Evolutionary conservation across 2,888 invertebrate species (phyloP).

Genomic region (Coleophora flavipennella): DNA sequence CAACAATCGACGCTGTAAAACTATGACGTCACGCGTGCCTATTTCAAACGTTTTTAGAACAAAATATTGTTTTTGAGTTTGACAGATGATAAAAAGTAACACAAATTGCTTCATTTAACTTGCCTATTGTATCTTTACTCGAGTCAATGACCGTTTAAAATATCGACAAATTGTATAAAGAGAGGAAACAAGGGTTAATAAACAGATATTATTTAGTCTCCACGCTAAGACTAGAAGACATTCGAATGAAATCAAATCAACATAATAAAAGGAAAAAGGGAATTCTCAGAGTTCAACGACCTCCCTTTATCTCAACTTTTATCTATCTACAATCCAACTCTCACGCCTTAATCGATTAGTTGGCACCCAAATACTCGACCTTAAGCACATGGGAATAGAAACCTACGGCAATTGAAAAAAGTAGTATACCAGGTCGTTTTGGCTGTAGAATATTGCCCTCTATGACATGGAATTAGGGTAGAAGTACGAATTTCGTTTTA

Average conservation of each 20-base stretch:
- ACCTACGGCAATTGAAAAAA: slow-evolving; percentile 13
- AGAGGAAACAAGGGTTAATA: too few relatives aligned
- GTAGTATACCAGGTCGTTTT: slow-evolving; percentile 17
- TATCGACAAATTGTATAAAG: too few relatives aligned
- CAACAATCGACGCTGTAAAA: too few relatives aligned
- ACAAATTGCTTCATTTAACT: too few relatives aligned
- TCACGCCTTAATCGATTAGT: slow-evolving; percentile 40
- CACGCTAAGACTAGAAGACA: slow-evolving; percentile 6
- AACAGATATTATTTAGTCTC: too few relatives aligned
- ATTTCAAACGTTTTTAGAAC: too few relatives aligned
- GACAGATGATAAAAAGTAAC: too few relatives aligned
- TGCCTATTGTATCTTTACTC: too few relatives aligned
- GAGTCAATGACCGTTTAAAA: too few relatives aligned
- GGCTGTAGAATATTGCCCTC: slow-evolving; percentile 9
- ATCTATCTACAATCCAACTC: slow-evolving; percentile 52
- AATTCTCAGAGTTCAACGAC: slow-evolving; percentile 43
- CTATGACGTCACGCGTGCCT: too few relatives aligned
- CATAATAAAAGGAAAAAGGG: slow-evolving; percentile 35
- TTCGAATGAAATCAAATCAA: slow-evolving; percentile 37
- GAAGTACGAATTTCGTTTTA: slow-evolving; percentile 5
- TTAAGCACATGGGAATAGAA: slow-evolving; percentile 32
- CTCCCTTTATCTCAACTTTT: slow-evolving; percentile 54
- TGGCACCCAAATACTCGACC: slow-evolving; percentile 29
- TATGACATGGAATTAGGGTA: slow-evolving; percentile 16
- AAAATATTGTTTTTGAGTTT: too few relatives aligned